Evolutionary conservation across 2,113 vertebrate species (phyloP).

Genomic region (Oreochromis niloticus): DNA sequence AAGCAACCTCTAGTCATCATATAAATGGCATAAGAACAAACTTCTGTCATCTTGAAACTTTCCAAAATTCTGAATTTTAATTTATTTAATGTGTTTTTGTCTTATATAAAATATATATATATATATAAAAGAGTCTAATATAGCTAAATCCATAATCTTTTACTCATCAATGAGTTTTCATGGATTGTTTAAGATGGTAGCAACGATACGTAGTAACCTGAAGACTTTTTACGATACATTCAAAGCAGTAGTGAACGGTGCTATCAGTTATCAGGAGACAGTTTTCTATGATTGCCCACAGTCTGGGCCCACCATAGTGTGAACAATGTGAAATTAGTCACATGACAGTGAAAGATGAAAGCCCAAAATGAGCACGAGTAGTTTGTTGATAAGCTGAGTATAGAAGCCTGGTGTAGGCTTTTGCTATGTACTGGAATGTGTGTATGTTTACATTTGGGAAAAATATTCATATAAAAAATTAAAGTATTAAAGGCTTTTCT

Average conservation of each 20-base stretch:
- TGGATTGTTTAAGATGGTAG: not conserved
- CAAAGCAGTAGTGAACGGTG: not conserved
- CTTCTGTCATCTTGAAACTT: not conserved
- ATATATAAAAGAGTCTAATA: not conserved
- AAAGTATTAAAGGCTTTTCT: not conserved
- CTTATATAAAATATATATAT: not conserved
- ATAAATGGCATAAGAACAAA: not conserved
- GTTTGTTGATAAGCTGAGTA: not conserved
- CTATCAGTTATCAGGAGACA: not conserved
- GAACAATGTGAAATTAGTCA: not conserved
- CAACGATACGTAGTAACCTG: not conserved
- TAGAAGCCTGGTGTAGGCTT: not conserved
- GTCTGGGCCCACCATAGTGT: not conserved
- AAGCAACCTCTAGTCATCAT: not conserved
- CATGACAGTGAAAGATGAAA: not conserved
- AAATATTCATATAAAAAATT: not conserved
- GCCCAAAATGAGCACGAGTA: not conserved
- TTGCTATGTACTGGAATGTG: not conserved
- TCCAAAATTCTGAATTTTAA: not conserved
- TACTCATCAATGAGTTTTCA: not conserved
- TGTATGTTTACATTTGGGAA: not conserved
- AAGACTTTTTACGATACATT: not conserved
- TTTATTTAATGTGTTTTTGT: not conserved
- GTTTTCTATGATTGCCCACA: not conserved
- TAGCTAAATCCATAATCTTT: not conserved